Conservation (phyloP, 2,797 vertebrate genomes). For the Calcarius lapponicus region DNA sequence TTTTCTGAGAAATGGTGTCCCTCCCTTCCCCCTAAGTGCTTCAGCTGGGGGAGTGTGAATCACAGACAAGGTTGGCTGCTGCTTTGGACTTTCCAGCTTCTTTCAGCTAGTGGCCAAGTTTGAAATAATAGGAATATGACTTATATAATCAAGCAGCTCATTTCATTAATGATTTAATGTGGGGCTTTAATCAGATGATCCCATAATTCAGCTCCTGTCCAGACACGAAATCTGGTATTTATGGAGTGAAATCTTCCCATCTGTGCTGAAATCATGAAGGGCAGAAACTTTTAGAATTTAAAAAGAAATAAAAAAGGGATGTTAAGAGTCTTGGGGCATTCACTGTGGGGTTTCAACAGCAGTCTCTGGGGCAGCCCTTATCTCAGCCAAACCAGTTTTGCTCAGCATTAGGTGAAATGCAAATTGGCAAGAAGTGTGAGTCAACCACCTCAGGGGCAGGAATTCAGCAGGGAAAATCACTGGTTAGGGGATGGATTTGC, state of each 20-base stretch:
- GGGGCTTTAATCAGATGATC: background rate
- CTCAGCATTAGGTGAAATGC: background rate
- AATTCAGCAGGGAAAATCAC: background rate
- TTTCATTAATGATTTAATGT: constrained; percentile 40
- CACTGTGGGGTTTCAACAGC: background rate
- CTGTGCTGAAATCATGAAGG: background rate
- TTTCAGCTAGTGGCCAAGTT: background rate
- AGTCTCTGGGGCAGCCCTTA: background rate
- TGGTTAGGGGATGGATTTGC: background rate
- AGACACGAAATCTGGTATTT: constrained; percentile 18
- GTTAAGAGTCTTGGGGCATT: background rate
- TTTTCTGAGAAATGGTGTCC: background rate
- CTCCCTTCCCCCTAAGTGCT: background rate
- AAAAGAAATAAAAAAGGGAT: background rate
- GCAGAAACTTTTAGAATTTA: background rate
- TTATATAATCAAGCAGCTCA: constrained; percentile 12
- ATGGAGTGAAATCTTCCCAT: constrained; percentile 2
- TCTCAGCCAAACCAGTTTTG: background rate
- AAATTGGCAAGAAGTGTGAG: background rate
- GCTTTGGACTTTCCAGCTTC: background rate
- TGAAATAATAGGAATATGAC: constrained; percentile 32
- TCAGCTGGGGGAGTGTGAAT: background rate
- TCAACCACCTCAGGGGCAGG: background rate
- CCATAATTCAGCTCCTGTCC: constrained; percentile 1
- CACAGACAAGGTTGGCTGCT: background rate